Conservation (phyloP, 1,140 invertebrate genomes). For the Halotydeus destructor region DNA sequence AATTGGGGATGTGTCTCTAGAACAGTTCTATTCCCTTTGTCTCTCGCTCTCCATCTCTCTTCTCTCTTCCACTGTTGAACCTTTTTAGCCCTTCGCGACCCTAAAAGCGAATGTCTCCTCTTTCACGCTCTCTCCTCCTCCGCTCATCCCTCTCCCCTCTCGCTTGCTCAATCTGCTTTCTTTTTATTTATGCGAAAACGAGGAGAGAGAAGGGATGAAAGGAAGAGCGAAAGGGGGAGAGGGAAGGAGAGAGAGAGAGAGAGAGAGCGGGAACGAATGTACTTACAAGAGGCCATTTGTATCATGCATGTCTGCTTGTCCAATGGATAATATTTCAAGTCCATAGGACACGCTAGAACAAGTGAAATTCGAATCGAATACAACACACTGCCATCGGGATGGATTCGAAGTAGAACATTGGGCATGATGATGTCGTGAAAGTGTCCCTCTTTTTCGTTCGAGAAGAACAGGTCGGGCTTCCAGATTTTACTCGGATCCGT, state of each 20-base stretch:
- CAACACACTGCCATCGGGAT: constrained; percentile 28
- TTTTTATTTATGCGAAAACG: no score
- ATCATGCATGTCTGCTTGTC: constrained; percentile 28
- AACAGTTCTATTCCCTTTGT: no score
- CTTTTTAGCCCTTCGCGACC: no score
- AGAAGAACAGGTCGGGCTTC: constrained; percentile 32
- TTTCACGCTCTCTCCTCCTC: constrained; percentile 76
- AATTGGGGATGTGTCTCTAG: no score
- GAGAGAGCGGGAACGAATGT: no score
- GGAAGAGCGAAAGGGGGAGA: background rate
- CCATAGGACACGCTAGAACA: constrained; percentile 29
- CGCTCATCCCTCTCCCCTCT: no score
- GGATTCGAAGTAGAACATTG: constrained; percentile 26
- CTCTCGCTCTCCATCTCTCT: no score
- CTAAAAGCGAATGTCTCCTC: no score
- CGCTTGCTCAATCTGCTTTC: no score
- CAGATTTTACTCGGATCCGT: constrained; percentile 27
- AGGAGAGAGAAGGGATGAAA: no score
- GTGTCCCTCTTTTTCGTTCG: constrained; percentile 30
- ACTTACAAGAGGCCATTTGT: constrained; percentile 30
- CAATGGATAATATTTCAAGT: constrained; percentile 28
- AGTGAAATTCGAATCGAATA: constrained; percentile 29
- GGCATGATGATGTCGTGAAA: constrained; percentile 28
- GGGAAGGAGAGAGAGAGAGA: constrained; percentile 1
- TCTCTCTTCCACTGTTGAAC: no score